phyloP scores from a whole-genome alignment of 2,888 invertebrate species.

The Chrysolina oricalcia region DNA sequence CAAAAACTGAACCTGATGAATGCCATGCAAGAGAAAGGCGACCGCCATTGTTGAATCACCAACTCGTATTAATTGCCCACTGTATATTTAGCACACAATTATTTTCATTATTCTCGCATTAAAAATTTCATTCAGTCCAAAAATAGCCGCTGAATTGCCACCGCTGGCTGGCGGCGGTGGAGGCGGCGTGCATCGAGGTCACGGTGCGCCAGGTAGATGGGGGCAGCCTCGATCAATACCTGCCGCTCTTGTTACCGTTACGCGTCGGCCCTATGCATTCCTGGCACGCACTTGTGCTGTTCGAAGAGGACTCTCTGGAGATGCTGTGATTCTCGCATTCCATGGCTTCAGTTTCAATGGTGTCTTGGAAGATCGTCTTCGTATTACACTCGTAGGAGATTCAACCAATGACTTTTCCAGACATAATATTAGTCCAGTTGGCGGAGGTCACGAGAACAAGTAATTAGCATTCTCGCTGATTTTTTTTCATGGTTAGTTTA shows the following conservation, averaged over 20 bases:
- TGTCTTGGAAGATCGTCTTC: neutral
- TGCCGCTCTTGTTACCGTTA: conserved; percentile 43
- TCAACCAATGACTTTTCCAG: too few species aligned
- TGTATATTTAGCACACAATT: neutral
- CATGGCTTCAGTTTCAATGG: neutral
- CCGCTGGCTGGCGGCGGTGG: conserved; percentile 42
- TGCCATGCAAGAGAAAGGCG: too few species aligned
- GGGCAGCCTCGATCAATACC: conserved; percentile 61
- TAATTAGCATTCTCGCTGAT: too few species aligned
- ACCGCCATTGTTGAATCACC: neutral
- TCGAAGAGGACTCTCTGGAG: neutral
- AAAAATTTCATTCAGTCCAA: neutral
- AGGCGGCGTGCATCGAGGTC: conserved; percentile 53
- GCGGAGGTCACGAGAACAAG: too few species aligned
- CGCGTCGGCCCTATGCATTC: neutral
- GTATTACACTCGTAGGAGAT: too few species aligned
- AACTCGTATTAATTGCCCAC: neutral
- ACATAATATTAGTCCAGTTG: too few species aligned
- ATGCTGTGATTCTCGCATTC: conserved; percentile 7
- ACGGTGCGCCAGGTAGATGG: conserved; percentile 61
- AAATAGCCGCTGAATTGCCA: conserved; percentile 27
- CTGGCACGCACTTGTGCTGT: neutral
- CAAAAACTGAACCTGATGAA: too few species aligned
- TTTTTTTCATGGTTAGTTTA: too few species aligned
- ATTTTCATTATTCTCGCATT: neutral